Conservation (phyloP, 2,888 invertebrate genomes). For the Eugnorisma glareosa region DNA sequence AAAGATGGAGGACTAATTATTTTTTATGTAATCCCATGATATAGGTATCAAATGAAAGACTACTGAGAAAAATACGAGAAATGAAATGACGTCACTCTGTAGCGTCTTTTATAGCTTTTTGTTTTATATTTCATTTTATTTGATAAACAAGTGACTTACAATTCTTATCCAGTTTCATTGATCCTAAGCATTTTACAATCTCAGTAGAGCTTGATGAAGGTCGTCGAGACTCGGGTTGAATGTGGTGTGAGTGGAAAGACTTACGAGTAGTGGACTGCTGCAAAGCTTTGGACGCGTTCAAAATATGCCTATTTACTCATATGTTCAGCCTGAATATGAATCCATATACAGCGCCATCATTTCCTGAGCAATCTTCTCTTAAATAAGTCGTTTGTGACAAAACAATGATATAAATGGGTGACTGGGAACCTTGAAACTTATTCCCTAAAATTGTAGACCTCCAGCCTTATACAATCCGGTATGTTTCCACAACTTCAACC, state of each 20-base stretch:
- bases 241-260: too few species aligned
- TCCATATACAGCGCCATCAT: background rate
- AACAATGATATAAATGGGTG: background rate
- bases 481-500: constrained; percentile 26
- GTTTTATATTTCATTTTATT: too few species aligned
- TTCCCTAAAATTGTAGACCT: background rate
- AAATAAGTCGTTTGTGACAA: background rate
- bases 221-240: too few species aligned
- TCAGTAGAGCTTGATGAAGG: background rate
- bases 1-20: too few species aligned
- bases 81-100: too few species aligned
- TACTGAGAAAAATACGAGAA: too few species aligned
- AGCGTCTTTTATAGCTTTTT: too few species aligned
- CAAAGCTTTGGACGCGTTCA: too few species aligned
- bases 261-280: too few species aligned
- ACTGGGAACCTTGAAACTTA: background rate
- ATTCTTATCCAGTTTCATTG: background rate
- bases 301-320: too few species aligned
- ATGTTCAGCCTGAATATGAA: background rate
- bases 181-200: background rate
- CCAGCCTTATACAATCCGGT: background rate
- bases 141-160: background rate
- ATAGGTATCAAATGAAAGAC: too few species aligned
- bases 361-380: background rate
- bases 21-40: too few species aligned